Evolutionary conservation across 2,888 invertebrate species (phyloP).

Genomic region (Acleris sparsana): DNA sequence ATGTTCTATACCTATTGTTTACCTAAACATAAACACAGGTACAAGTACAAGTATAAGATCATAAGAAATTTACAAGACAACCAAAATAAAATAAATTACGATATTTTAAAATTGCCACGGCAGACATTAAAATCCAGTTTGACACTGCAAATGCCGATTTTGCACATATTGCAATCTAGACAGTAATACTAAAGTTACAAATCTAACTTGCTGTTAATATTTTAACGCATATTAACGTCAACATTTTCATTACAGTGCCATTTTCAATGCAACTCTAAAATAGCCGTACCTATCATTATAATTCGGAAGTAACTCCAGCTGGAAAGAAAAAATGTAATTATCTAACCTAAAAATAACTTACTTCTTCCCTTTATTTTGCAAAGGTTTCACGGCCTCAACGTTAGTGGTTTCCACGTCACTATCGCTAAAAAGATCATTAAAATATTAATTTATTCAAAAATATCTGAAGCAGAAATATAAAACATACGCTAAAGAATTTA

Average conservation of each 20-base stretch:
- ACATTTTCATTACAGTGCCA: neutral
- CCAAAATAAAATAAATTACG: no score
- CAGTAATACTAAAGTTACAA: no score
- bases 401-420: conserved; percentile 83
- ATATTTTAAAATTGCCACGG: no score
- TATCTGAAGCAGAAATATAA: conserved; percentile 45
- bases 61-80: no score
- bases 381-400: conserved; percentile 68
- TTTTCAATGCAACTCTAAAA: neutral
- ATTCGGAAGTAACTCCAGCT: conserved; percentile 16
- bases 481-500: conserved; percentile 75
- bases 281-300: conserved; percentile 11
- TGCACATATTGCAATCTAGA: no score
- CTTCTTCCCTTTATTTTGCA: conserved; percentile 71
- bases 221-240: neutral
- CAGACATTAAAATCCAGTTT: no score
- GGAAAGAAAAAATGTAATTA: conserved; percentile 36
- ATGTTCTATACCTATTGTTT: no score
- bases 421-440: conserved; percentile 79
- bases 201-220: neutral
- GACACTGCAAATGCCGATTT: no score
- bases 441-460: conserved; percentile 40
- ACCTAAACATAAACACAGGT: no score
- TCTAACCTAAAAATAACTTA: conserved; percentile 74
- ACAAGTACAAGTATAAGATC: no score